A percentile compares a stretch with the other conserved stretches of the same genome.
These are phyloP conservation scores for human DNA, from an alignment of 2,113 vertebrate species.

Conservation along the genomic window GRCh38 chr1:157144001-157144500, in stretches of 20 bases:
- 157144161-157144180: background rate
- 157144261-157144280: constrained; percentile 52
- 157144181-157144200: constrained; percentile 24
- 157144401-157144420: constrained; percentile 52
- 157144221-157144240: background rate
- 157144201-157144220: background rate
- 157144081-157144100: constrained; percentile 3
- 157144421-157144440: constrained; percentile 56
- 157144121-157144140: background rate
- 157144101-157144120: constrained; percentile 18
- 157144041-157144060: background rate
- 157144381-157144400: constrained; percentile 40
- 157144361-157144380: constrained; percentile 53
- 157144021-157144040: background rate
- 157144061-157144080: background rate
- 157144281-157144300: background rate
- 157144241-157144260: background rate
- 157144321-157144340: background rate
- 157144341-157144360: constrained; percentile 30
- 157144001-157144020: constrained; percentile 7
- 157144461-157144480: constrained; percentile 30
- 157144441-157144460: constrained; percentile 29
- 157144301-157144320: background rate
- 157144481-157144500: background rate
- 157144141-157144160: constrained; percentile 40